phyloP scores from a whole-genome alignment of 2,797 vertebrate species.

The Manis pentadactyla region DNA sequence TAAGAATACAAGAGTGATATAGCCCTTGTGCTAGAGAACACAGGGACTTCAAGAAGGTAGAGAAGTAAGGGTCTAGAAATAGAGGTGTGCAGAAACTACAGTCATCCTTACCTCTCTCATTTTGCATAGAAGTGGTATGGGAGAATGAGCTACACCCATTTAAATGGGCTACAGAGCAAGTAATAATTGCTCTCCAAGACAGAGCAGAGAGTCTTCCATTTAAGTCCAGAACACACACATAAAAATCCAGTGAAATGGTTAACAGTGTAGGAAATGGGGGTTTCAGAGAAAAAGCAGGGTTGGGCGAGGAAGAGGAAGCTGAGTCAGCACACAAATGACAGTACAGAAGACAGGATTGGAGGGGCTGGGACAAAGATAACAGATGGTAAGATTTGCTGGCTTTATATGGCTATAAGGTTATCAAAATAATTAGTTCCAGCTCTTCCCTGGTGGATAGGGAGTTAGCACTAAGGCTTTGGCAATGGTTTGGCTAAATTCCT shows the following conservation, averaged over 20 bases:
- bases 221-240: background rate
- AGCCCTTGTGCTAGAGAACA: background rate
- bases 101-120: background rate
- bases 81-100: background rate
- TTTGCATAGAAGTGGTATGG: background rate
- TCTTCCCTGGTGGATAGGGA: background rate
- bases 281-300: background rate
- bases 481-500: slow-evolving; percentile 8
- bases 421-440: slow-evolving; percentile 42
- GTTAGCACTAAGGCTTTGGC: slow-evolving; percentile 3
- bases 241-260: background rate
- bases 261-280: background rate
- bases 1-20: background rate
- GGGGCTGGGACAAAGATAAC: background rate
- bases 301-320: background rate
- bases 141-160: background rate
- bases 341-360: background rate
- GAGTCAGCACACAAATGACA: background rate
- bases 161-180: slow-evolving; percentile 9
- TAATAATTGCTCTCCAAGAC: background rate
- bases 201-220: background rate
- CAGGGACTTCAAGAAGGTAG: background rate
- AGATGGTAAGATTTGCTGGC: background rate
- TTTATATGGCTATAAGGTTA: slow-evolving; percentile 7
- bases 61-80: background rate